Percentiles rank a stretch among this genome's conserved stretches.
Conservation (phyloP, 2,888 invertebrate genomes). For the Willowsia nigromaculata region DNA sequence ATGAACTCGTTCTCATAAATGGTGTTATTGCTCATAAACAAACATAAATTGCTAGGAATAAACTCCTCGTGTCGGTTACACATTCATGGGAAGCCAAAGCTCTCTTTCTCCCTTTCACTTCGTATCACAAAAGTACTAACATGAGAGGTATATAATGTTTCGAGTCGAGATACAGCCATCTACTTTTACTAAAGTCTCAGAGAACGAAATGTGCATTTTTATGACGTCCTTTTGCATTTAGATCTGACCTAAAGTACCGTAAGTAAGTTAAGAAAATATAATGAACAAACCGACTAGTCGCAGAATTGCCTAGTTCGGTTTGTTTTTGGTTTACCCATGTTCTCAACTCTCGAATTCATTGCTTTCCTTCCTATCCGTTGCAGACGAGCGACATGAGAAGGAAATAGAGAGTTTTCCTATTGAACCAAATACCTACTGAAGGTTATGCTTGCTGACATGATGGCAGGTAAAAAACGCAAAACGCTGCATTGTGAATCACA, state of each 20-base stretch:
- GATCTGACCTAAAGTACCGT: neutral
- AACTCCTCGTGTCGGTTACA: constrained; percentile 48
- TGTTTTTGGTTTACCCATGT: neutral
- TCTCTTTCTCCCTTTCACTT: neutral
- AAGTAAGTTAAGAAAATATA: neutral
- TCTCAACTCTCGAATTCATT: too few relatives aligned
- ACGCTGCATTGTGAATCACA: too few relatives aligned
- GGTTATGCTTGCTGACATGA: too few relatives aligned
- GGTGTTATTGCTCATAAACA: constrained; percentile 70
- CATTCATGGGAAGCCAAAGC: constrained; percentile 19
- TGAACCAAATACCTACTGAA: too few relatives aligned
- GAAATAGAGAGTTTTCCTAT: too few relatives aligned
- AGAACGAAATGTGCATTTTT: neutral
- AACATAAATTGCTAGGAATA: constrained; percentile 62
- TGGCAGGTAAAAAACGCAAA: too few relatives aligned
- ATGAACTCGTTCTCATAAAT: constrained; percentile 67
- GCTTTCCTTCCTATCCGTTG: too few relatives aligned
- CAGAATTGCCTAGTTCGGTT: neutral
- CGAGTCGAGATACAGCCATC: neutral
- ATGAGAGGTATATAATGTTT: too few relatives aligned
- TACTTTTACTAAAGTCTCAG: neutral
- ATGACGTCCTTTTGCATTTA: neutral
- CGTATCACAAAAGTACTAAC: neutral
- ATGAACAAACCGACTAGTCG: neutral
- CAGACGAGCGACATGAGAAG: too few relatives aligned